These are phyloP conservation scores for Potorous gilbertii DNA, from an alignment of 2,797 vertebrate genomes.

Conservation along the genomic window DNA sequence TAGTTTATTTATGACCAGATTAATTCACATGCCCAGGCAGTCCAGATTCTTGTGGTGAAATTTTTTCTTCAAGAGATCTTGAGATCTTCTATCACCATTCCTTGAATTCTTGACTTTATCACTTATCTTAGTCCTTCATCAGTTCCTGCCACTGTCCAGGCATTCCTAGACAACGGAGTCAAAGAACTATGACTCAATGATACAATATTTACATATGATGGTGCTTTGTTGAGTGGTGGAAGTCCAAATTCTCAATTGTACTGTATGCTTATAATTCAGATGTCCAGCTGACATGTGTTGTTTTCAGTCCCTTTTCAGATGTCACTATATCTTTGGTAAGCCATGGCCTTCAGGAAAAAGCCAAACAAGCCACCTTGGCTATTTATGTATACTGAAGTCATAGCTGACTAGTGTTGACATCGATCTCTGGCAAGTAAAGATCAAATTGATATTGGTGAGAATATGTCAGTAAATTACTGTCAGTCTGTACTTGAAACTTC, in stretches of 20 bases:
- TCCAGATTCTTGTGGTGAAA: background rate
- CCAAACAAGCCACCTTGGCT: too few species aligned
- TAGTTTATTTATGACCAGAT: background rate
- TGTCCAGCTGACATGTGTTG: background rate
- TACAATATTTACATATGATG: background rate
- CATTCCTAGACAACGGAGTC: background rate
- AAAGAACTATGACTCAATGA: background rate
- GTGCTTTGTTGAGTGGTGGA: background rate
- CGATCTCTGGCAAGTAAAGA: background rate
- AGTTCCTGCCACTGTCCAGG: background rate
- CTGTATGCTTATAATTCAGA: background rate
- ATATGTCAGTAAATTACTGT: too few species aligned
- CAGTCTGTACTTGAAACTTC: too few species aligned
- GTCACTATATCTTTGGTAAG: too few species aligned
- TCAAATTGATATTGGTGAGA: too few species aligned
- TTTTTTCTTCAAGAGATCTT: background rate
- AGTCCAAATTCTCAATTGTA: background rate
- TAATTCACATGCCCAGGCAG: background rate
- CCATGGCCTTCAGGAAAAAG: too few species aligned
- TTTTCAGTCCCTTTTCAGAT: too few species aligned
- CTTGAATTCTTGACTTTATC: background rate
- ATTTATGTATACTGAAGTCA: background rate
- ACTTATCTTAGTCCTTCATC: background rate
- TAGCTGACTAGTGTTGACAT: background rate
- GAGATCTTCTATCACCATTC: background rate